A percentile compares a stretch with the other conserved stretches of the same genome.
Evolutionary conservation across 2,113 vertebrate genomes (phyloP).

Genomic region (Fregetta grallaria): DNA sequence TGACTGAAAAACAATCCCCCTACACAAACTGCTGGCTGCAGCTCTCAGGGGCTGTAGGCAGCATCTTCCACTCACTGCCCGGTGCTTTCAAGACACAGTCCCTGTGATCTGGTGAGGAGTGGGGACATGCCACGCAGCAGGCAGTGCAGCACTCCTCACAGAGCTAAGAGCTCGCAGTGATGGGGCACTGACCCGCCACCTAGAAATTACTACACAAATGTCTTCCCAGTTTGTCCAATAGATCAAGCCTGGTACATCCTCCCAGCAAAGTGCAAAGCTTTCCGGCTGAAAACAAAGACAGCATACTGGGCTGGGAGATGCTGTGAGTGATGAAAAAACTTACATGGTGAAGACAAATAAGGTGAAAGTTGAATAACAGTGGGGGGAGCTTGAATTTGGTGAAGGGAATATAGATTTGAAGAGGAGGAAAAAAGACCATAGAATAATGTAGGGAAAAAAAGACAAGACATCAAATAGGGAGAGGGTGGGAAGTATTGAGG

Average conservation of each 20-base stretch:
- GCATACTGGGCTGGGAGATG: not conserved
- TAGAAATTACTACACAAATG: not conserved
- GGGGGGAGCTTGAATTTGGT: not conserved
- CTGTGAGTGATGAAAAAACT: not conserved
- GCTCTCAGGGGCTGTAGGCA: not conserved
- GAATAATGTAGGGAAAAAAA: rapidly evolving
- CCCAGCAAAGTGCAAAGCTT: not conserved
- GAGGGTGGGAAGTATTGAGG: not conserved
- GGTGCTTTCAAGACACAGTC: not conserved
- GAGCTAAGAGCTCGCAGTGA: not conserved
- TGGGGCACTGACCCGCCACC: not conserved
- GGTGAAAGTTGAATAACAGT: not conserved
- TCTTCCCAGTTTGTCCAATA: not conserved
- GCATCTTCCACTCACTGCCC: not conserved
- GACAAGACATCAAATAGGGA: not conserved
- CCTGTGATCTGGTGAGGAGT: not conserved
- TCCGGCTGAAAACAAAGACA: not conserved
- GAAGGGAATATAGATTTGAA: not conserved
- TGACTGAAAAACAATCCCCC: not conserved
- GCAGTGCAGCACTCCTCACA: not conserved
- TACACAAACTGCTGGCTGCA: not conserved
- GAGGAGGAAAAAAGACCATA: not conserved
- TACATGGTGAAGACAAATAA: not conserved
- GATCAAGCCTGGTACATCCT: not conserved
- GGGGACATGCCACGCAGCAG: not conserved